phyloP scores from a whole-genome alignment of 2,113 vertebrate species.

The Paramormyrops kingsleyae region DNA sequence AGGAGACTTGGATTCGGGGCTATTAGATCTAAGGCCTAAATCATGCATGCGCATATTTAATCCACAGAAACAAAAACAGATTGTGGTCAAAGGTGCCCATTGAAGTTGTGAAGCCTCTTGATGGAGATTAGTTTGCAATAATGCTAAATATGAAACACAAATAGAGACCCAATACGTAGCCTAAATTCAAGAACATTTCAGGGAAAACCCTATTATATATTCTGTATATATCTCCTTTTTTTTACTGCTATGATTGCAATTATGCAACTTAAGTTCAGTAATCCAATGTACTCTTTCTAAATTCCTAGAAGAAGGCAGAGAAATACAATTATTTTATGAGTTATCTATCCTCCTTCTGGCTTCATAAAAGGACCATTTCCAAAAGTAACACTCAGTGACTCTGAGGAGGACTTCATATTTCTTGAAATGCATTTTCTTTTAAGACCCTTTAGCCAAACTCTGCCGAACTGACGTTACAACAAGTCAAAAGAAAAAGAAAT shows the following conservation, averaged over 20 bases:
- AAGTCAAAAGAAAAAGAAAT: not conserved
- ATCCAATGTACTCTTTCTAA: not conserved
- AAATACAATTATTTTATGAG: not conserved
- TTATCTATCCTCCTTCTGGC: not conserved
- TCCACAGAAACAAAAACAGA: conserved; percentile 8
- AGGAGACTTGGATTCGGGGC: not conserved
- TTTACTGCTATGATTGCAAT: not conserved
- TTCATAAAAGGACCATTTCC: not conserved
- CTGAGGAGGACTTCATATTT: not conserved
- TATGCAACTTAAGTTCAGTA: not conserved
- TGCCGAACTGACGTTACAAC: not conserved
- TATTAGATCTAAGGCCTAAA: not conserved
- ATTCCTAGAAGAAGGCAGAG: not conserved
- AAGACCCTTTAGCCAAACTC: not conserved
- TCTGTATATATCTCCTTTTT: not conserved
- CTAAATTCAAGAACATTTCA: conserved; percentile 3
- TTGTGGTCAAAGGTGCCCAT: conserved; percentile 6
- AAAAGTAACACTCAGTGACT: not conserved
- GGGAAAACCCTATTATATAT: not conserved
- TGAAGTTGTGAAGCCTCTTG: not conserved
- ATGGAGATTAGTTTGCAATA: conserved; percentile 1
- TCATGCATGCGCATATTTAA: conserved; percentile 13
- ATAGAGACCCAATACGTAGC: not conserved
- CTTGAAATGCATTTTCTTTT: not conserved
- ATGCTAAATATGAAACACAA: conserved; percentile 4